phyloP scores from a whole-genome alignment of 2,797 vertebrate genomes.

The Leptodactylus fallax region DNA sequence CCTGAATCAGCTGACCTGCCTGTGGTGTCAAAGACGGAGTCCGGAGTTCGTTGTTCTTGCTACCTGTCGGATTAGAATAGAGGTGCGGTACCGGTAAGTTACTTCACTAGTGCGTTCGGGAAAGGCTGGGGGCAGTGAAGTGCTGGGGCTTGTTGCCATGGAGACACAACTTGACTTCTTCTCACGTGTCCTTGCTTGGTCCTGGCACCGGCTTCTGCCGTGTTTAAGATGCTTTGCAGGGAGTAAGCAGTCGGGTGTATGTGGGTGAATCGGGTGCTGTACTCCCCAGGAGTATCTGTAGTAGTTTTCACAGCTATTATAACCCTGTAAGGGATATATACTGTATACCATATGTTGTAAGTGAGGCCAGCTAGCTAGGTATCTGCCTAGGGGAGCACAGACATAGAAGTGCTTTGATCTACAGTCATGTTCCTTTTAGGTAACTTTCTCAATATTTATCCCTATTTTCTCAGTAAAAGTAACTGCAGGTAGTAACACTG shows the following conservation, averaged over 20 bases:
- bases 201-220: conserved; percentile 19
- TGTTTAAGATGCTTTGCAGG: too few relatives aligned
- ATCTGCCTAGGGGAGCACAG: background rate
- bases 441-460: too few relatives aligned
- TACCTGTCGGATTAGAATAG: background rate
- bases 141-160: background rate
- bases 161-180: background rate
- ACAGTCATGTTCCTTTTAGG: too few relatives aligned
- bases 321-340: too few relatives aligned
- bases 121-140: background rate
- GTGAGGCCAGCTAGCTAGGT: background rate
- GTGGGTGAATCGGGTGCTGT: too few relatives aligned
- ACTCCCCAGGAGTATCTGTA: too few relatives aligned
- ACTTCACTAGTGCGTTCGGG: background rate
- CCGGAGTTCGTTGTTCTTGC: background rate
- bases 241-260: too few relatives aligned
- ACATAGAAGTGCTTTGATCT: background rate
- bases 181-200: conserved; percentile 2
- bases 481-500: too few relatives aligned
- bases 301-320: too few relatives aligned
- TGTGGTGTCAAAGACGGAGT: conserved; percentile 11
- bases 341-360: background rate
- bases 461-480: too few relatives aligned
- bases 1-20: conserved; percentile 41
- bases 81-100: conserved; percentile 4